Evolutionary conservation across 2,113 vertebrate genomes (phyloP), one percentile per base, ranked within the genome.

Genomic region (Ia io): DNA sequence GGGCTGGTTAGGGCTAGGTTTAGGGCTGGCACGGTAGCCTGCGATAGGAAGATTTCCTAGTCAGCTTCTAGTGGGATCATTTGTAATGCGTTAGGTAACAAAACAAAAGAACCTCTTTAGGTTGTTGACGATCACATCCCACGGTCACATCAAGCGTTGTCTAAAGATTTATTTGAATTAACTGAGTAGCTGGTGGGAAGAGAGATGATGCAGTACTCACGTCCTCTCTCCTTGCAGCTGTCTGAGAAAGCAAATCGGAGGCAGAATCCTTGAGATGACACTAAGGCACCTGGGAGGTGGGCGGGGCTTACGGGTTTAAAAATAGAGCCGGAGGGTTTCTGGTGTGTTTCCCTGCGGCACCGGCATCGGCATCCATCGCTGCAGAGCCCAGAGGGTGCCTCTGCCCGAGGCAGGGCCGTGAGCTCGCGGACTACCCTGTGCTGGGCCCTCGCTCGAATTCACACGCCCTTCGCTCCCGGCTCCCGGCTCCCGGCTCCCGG

Each of bases 131-230:
- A 59, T 93, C 83, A 86, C 71, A 74, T 91, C 93, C 88, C 4
- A 13, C 44, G 16, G 94, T 82, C 71, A 78, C 74, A 28, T 70
- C 35, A 42, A 61, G 40, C 85, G 40, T 80, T 88, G 74, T 84
- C 42, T 80, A 44, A 83, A 95, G 96, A 96, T 83, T 94, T 93
- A 42, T 94, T 95, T 86, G 91, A 85, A 79, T 97, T 96, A 96
- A 95, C 92, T 85, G 95, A 74, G 74, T 0, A 3, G 89, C 30
- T 79, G 94, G 86, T 95, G 91, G 84, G 73, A 83, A 84, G 96
- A 61, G 82, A 95, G 90, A 92, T 35, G 61, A 65, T 83, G 30
- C 10, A 40, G 30, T 71, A 59, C 80, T 78, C 35, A 3, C 71
- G 84, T 49, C 17, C 78, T 87, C 56, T 84, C 56, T 78, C 25